phyloP scores from a whole-genome alignment of 2,113 vertebrate genomes.

The Phrynosoma blainvillii region DNA sequence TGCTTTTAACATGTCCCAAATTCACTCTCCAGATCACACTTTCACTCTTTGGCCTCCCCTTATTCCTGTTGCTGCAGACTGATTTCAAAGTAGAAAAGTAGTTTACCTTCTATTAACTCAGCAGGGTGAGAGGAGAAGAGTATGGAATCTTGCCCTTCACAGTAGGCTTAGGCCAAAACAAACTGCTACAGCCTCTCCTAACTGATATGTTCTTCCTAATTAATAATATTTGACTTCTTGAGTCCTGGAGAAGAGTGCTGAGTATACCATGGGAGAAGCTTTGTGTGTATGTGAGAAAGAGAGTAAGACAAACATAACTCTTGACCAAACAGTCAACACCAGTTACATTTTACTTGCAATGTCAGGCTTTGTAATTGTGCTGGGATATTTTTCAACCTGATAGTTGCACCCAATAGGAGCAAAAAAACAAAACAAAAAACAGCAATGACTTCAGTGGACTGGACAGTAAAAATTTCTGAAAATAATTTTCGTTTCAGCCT shows the following conservation, averaged over 20 bases:
- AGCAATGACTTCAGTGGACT: neutral
- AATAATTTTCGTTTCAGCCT: neutral
- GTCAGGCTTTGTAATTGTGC: neutral
- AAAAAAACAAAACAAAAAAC: neutral
- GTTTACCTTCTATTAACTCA: no score
- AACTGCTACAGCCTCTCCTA: no score
- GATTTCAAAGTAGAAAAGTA: no score
- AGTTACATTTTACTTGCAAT: neutral
- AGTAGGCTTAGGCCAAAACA: no score
- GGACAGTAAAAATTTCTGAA: conserved; percentile 15
- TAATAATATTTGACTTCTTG: neutral
- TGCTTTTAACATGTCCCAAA: no score
- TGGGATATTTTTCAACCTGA: neutral
- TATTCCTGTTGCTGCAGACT: no score
- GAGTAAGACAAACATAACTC: neutral
- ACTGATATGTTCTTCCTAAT: no score
- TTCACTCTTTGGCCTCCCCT: no score
- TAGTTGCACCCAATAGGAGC: neutral
- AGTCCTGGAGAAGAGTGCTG: no score
- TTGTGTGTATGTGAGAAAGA: neutral
- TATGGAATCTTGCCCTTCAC: no score
- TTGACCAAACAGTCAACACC: neutral
- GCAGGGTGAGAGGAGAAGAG: no score
- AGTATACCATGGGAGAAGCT: no score
- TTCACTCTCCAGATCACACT: neutral